Conservation (phyloP, 2,113 vertebrate genomes). For the Monopterus albus region DNA sequence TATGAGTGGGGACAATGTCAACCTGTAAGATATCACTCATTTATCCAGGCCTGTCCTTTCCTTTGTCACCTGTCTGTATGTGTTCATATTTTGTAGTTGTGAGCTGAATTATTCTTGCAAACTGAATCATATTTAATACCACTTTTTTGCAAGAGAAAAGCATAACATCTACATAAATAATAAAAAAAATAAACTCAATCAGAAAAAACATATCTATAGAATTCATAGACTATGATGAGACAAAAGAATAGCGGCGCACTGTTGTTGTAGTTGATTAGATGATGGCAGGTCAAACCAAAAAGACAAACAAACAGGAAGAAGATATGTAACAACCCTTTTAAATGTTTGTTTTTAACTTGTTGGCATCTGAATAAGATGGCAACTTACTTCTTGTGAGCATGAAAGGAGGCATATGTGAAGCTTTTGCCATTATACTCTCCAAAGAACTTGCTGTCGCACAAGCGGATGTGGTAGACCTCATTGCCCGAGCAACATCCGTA, state of each 20-base stretch:
- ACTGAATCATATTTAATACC: too few species aligned
- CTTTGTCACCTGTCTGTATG: too few species aligned
- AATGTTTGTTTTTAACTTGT: slow-evolving; percentile 2
- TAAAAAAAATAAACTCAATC: too few species aligned
- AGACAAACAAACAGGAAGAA: background rate
- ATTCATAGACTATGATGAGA: background rate
- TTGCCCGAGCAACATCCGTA: slow-evolving; percentile 97
- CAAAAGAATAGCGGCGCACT: background rate
- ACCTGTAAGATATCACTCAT: too few species aligned
- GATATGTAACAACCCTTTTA: background rate
- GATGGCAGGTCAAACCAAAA: background rate
- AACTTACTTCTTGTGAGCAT: slow-evolving; percentile 96
- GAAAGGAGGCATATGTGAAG: slow-evolving; percentile 96
- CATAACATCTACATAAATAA: too few species aligned
- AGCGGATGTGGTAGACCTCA: slow-evolving; percentile 95
- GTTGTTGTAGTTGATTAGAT: background rate
- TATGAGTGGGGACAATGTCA: too few species aligned
- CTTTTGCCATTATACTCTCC: slow-evolving; percentile 96
- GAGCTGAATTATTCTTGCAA: too few species aligned
- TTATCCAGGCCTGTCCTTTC: too few species aligned
- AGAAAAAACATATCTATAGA: background rate
- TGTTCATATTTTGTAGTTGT: too few species aligned
- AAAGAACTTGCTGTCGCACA: slow-evolving; percentile 96
- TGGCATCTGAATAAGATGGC: slow-evolving; percentile 21
- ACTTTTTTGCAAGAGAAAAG: too few species aligned